Conservation (phyloP, 2,113 vertebrate genomes). For the Phalacrocorax aristotelis region DNA sequence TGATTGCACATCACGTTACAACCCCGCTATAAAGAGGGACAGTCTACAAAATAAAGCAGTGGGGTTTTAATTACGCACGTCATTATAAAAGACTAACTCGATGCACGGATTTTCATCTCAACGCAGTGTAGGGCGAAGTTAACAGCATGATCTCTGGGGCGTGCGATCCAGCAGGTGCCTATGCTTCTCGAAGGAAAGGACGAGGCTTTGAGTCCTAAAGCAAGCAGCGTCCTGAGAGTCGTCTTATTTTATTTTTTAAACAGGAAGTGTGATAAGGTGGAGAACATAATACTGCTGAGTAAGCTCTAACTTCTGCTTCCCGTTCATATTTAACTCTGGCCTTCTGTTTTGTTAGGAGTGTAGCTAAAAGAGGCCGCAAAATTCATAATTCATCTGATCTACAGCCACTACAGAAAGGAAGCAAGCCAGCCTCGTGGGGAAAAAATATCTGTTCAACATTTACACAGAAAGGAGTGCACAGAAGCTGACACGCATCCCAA, state of each 20-base stretch:
- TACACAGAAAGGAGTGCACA: neutral
- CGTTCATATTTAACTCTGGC: neutral
- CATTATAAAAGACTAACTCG: neutral
- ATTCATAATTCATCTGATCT: neutral
- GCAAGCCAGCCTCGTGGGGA: neutral
- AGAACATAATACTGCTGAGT: neutral
- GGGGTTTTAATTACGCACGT: neutral
- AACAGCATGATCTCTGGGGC: accelerated
- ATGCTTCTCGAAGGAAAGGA: neutral
- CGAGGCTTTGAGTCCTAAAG: accelerated
- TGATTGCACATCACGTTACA: accelerated
- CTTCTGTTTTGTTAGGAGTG: neutral
- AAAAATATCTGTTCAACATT: neutral
- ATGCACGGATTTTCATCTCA: neutral
- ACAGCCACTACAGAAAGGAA: neutral
- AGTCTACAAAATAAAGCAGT: neutral
- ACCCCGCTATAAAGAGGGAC: no score
- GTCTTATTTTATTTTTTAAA: neutral
- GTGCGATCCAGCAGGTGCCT: neutral
- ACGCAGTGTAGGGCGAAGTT: neutral
- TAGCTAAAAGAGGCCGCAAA: neutral
- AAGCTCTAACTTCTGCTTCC: neutral
- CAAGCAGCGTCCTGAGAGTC: neutral
- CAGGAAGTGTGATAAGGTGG: neutral
- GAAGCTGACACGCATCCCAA: neutral